Base-by-base conservation (phyloP, 2,888 invertebrate genomes). In the Protodeltote pygarga region DNA sequence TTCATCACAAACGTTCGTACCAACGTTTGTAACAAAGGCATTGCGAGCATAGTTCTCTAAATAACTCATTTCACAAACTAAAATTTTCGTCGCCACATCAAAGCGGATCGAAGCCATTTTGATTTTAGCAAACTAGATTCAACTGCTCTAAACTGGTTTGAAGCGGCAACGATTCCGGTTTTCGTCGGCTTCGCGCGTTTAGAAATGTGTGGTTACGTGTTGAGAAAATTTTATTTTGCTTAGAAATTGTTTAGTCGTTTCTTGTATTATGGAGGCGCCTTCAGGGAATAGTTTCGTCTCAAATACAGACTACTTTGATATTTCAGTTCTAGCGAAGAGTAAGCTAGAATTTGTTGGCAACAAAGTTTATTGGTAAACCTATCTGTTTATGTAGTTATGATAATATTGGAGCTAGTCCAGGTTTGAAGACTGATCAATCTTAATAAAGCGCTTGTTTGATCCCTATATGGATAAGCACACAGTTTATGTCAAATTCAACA, bases 11-110 rank as follows among this genome's bases (percentile, higher is more conserved):
- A n/a, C n/a, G n/a, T n/a, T 33, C 13, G n/a, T 10, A 15, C 29
- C 20, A 47, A 29, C 17, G 13, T 11, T 27, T 3, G 9, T 11
- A 27, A 50, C 65, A 59, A 54, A 51, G 27, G 27, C 11, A 39
- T 25, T 40, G 19, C 27, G 39, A 16, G 45, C 55, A 55, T 57
- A 62, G 44, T 55, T 61, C 9, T 11, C 19, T 10, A 32, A 50
- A 50, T 51, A 58, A 60, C 52, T 60, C 48, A 62, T 58, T 40
- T 48, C 53, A 31, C 44, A 44, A 59, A 68, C 66, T 54, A 52
- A 62, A 70, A 65, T 73, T 64, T 54, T 45, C 54, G 57, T 60
- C 50, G 29, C 79, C 78, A 77, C 80, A 79, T 81, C 81, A 79
- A 81, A 79, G 77, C 35, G 47, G 38, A 42, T 60, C 53, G 52